Conservation (phyloP, 2,888 invertebrate species). For the Leucoptera coffeella region DNA sequence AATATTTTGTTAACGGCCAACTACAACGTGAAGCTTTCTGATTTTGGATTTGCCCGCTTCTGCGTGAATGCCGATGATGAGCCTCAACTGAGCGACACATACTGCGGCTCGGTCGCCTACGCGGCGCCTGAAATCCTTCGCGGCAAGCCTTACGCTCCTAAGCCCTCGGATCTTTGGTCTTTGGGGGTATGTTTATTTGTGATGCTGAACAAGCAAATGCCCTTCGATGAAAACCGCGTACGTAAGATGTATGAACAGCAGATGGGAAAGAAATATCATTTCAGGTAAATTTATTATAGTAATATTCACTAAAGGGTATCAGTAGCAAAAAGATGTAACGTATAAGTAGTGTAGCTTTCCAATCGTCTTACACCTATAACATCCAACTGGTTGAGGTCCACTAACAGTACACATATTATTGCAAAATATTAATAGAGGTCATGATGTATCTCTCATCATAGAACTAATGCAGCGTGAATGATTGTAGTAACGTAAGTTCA, state of each 20-base stretch:
- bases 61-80: conserved; percentile 26
- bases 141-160: conserved; percentile 66
- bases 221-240: conserved; percentile 73
- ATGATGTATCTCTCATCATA: no score
- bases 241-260: conserved; percentile 61
- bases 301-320: no score
- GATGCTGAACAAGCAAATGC: conserved; percentile 78
- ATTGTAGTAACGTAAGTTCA: no score
- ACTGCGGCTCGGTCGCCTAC: conserved; percentile 82
- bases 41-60: conserved; percentile 71
- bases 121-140: conserved; percentile 81
- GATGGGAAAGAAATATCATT: conserved; percentile 59
- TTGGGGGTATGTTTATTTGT: conserved; percentile 75
- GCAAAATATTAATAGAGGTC: no score
- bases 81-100: conserved; percentile 64
- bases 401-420: no score
- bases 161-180: conserved; percentile 75
- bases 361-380: no score
- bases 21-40: conserved; percentile 72
- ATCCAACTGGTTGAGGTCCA: no score
- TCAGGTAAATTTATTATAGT: no score
- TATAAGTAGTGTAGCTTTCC: no score
- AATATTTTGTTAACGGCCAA: conserved; percentile 67
- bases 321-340: no score
- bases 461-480: no score